Conservation (phyloP, 1,140 invertebrate genomes). For the Drosophila trapezifrons region DNA sequence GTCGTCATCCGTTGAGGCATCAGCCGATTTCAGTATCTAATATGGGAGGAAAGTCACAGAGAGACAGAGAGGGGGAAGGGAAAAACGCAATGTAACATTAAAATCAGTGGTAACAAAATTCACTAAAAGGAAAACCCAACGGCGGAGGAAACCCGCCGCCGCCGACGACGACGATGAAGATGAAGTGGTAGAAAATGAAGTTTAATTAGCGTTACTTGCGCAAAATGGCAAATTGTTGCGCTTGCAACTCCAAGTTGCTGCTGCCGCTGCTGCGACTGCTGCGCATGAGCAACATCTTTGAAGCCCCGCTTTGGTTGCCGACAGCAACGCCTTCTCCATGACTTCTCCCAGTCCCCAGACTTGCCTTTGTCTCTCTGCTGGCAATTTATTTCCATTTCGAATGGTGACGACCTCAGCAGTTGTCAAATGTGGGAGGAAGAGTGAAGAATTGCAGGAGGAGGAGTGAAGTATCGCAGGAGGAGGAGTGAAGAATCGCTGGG, state of each 20-base stretch:
- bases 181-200: conserved; percentile 78
- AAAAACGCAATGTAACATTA: conserved; percentile 51
- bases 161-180: conserved; percentile 47
- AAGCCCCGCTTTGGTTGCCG: conserved; percentile 14
- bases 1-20: conserved; percentile 82
- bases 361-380: conserved; percentile 24
- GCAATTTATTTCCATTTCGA: conserved; percentile 51
- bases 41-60: conserved; percentile 5
- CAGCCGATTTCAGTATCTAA: conserved; percentile 82
- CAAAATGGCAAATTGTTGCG: conserved; percentile 83
- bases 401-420: conserved; percentile 42
- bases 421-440: conserved; percentile 36
- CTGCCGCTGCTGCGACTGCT: conserved; percentile 11
- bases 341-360: conserved; percentile 7
- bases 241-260: conserved; percentile 39
- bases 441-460: conserved; percentile 9
- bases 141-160: conserved; percentile 34
- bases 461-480: conserved; percentile 8
- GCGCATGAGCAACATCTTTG: conserved; percentile 40
- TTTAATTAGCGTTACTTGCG: conserved; percentile 82
- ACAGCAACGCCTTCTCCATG: conserved; percentile 38
- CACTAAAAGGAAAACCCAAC: conserved; percentile 46
- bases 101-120: conserved; percentile 58
- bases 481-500: conserved; percentile 9
- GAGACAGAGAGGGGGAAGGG: conserved; percentile 9